Conservation (phyloP, 2,888 invertebrate species). For the Drosophila incognita region DNA sequence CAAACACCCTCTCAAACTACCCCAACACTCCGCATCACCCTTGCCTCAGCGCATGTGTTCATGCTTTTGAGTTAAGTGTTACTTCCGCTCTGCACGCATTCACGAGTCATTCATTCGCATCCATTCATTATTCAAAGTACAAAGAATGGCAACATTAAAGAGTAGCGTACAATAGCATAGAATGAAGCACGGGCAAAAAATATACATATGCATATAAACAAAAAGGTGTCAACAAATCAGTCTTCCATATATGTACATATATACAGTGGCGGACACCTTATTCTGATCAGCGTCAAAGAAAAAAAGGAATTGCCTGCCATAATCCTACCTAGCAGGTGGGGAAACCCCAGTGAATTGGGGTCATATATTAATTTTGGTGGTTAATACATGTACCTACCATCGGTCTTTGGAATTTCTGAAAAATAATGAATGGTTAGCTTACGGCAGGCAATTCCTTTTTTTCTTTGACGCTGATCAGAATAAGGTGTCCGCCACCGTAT, state of each 20-base stretch:
- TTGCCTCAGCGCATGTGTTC: conserved; percentile 27
- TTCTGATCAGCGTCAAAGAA: too few species aligned
- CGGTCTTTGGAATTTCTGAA: too few species aligned
- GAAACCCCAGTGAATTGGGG: too few species aligned
- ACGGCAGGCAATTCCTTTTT: too few species aligned
- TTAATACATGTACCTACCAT: too few species aligned
- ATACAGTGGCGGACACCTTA: too few species aligned
- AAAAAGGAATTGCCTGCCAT: too few species aligned
- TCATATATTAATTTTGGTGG: too few species aligned
- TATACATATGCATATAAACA: background rate
- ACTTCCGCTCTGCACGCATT: conserved; percentile 72
- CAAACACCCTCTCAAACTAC: conserved; percentile 7
- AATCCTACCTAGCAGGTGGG: too few species aligned
- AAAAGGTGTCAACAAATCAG: conserved; percentile 16
- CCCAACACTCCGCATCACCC: background rate
- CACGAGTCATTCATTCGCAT: conserved; percentile 51
- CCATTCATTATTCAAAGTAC: conserved; percentile 62
- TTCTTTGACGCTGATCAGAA: too few species aligned
- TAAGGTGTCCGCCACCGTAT: too few species aligned
- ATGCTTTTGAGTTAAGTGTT: conserved; percentile 72
- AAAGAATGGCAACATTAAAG: conserved; percentile 20
- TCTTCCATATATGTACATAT: background rate
- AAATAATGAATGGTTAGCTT: too few species aligned
- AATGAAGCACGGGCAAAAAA: background rate
- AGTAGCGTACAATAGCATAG: conserved; percentile 1